These are phyloP conservation scores for Phortica okadai DNA, from an alignment of 2,888 invertebrate genomes.

Conservation along the genomic window DNA sequence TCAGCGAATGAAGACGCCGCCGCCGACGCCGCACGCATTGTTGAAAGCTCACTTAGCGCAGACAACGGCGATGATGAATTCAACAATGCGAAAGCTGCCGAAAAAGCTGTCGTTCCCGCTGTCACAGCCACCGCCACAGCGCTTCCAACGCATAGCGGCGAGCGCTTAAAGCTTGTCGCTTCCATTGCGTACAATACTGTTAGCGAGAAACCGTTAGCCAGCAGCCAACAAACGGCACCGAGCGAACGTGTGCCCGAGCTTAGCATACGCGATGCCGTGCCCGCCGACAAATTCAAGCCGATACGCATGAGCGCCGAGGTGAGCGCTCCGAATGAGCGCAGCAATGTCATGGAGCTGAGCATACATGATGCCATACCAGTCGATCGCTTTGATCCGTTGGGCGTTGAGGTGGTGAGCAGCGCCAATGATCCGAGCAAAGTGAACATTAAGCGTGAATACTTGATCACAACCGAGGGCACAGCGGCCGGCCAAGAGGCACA, in stretches of 20 bases:
- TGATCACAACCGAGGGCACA: conserved; percentile 61
- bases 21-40: conserved; percentile 18
- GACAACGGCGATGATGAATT: conserved; percentile 39
- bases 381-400: conserved; percentile 36
- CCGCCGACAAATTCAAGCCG: conserved; percentile 43
- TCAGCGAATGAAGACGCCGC: conserved; percentile 10
- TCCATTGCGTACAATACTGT: conserved; percentile 64
- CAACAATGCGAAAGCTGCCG: conserved; percentile 35
- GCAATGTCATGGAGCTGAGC: conserved; percentile 41
- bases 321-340: background rate
- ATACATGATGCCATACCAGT: background rate
- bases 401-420: conserved; percentile 4
- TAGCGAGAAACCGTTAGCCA: background rate
- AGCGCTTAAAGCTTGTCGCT: conserved; percentile 70
- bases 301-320: conserved; percentile 38
- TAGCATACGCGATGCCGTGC: background rate
- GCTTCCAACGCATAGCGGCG: conserved; percentile 52
- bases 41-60: conserved; percentile 45
- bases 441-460: conserved; percentile 70
- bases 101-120: conserved; percentile 45
- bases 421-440: conserved; percentile 69
- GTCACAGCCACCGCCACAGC: background rate
- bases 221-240: conserved; percentile 4
- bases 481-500: conserved; percentile 8
- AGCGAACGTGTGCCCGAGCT: conserved; percentile 23